These are phyloP conservation scores for Chrysemys picta DNA, from an alignment of 2,113 vertebrate species.

Conservation along the genomic window DNA sequence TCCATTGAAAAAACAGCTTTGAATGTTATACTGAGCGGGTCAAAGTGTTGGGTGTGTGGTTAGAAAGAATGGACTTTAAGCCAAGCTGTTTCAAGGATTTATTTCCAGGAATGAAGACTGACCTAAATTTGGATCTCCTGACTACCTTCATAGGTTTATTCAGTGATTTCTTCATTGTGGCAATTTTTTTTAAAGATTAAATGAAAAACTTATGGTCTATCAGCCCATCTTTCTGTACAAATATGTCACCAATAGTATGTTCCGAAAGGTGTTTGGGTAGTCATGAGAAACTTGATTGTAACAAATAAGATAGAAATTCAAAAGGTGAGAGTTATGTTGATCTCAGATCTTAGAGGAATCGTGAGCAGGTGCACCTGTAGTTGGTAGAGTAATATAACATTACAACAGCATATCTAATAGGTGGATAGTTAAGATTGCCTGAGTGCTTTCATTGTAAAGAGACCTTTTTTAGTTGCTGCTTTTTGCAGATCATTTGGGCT, in stretches of 20 bases:
- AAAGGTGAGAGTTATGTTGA: background rate
- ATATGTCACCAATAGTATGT: background rate
- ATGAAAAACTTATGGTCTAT: background rate
- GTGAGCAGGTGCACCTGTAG: background rate
- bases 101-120: rapidly evolving
- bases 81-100: background rate
- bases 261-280: rapidly evolving
- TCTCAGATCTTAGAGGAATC: background rate
- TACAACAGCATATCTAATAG: too few species aligned
- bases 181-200: rapidly evolving
- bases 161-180: rapidly evolving
- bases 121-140: rapidly evolving
- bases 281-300: background rate
- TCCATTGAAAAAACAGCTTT: background rate
- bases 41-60: background rate
- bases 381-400: background rate
- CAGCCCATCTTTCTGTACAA: background rate
- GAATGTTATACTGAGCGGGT: rapidly evolving
- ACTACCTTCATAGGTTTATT: background rate
- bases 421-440: too few species aligned
- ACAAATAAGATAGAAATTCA: background rate
- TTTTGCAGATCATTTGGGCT: too few species aligned
- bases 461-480: too few species aligned
- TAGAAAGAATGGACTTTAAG: background rate
- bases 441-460: too few species aligned